Conservation (phyloP, 2,113 vertebrate species). For the Carassius gibelio region DNA sequence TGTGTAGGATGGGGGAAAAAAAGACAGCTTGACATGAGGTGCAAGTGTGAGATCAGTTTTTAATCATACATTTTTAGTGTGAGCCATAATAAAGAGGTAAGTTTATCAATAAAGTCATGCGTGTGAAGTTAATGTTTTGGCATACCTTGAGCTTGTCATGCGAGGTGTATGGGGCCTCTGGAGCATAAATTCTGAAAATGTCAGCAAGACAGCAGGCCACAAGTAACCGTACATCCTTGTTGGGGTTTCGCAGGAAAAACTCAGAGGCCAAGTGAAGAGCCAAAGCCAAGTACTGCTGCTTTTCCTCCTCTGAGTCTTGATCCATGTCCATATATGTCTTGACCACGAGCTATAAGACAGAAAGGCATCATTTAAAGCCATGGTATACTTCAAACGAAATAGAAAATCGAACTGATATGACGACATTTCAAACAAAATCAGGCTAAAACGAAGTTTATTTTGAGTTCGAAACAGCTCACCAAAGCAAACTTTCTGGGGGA, state of each 20-base stretch:
- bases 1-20: neutral
- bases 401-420: no score
- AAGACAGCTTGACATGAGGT: no score
- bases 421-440: no score
- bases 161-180: constrained; percentile 98
- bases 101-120: neutral
- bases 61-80: neutral
- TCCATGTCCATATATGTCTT: constrained; percentile 99
- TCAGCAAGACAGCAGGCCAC: constrained; percentile 99
- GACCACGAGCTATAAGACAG: constrained; percentile 88
- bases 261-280: constrained; percentile 98
- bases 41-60: neutral
- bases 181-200: constrained; percentile 99
- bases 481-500: no score
- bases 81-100: neutral
- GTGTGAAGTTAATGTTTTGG: neutral
- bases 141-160: constrained; percentile 98
- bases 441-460: no score
- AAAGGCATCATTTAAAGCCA: neutral
- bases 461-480: no score
- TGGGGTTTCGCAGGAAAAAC: constrained; percentile 99
- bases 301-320: constrained; percentile 99
- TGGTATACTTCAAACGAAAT: no score
- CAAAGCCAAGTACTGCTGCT: constrained; percentile 95
- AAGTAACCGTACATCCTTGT: constrained; percentile 97